Conservation (phyloP, 2,113 vertebrate species). For the Labeo catla region DNA sequence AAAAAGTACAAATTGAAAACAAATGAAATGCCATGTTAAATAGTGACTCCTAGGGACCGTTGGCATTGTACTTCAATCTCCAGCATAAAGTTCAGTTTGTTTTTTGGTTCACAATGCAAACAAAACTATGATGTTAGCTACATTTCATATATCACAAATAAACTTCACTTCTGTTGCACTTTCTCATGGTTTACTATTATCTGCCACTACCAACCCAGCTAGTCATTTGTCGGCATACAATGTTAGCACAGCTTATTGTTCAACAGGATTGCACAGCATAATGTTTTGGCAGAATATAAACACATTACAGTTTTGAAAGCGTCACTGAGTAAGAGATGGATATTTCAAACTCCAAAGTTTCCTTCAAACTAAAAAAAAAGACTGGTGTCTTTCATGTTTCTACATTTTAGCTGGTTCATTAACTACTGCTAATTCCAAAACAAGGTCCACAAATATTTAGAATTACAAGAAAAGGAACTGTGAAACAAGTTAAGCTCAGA, state of each 20-base stretch:
- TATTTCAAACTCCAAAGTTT: neutral
- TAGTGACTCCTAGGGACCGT: neutral
- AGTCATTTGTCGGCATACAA: neutral
- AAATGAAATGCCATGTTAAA: neutral
- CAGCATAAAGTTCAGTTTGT: constrained; percentile 5
- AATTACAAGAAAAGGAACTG: neutral
- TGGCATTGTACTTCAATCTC: neutral
- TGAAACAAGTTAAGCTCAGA: neutral
- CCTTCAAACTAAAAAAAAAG: constrained; percentile 6
- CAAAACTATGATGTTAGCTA: neutral
- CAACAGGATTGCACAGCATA: neutral
- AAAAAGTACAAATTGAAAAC: constrained; percentile 3
- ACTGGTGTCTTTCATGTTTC: neutral
- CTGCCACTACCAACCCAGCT: neutral
- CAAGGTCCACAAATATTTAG: neutral
- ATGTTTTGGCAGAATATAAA: neutral
- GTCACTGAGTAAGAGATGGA: neutral
- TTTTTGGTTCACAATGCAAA: constrained; percentile 5
- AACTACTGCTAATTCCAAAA: neutral
- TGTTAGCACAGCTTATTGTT: neutral
- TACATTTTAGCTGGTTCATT: neutral
- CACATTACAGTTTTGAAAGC: neutral
- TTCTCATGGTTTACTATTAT: neutral
- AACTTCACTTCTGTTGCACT: neutral
- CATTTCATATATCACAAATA: neutral